phyloP scores from a whole-genome alignment of 1,140 invertebrate species.

The Planococcus citri region DNA sequence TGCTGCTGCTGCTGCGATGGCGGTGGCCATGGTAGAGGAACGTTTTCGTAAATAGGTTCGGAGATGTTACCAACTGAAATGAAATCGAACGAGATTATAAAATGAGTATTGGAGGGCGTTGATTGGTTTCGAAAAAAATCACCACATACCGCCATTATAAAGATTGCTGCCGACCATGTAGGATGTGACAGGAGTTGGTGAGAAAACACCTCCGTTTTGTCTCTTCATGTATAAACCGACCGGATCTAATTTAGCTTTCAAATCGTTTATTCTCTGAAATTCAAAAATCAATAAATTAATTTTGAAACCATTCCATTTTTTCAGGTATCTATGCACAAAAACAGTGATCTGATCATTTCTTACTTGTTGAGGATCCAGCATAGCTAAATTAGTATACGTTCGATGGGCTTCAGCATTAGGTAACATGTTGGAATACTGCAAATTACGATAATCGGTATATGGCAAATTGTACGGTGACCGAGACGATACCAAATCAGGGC shows the following conservation, averaged over 20 bases:
- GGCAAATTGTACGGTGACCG: constrained; percentile 36
- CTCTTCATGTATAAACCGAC: background rate
- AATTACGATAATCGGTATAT: background rate
- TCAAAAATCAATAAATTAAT: background rate
- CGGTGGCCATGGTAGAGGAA: constrained; percentile 40
- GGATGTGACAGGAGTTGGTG: background rate
- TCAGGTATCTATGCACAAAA: background rate
- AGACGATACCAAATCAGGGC: constrained; percentile 61
- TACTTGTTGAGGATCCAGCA: constrained; percentile 26
- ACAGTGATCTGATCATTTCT: too few species aligned
- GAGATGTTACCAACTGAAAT: constrained; percentile 35
- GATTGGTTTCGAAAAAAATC: too few species aligned
- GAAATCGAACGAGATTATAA: background rate
- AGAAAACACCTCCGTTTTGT: background rate
- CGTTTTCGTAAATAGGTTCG: constrained; percentile 68
- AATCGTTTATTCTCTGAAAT: constrained; percentile 13
- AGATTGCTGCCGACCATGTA: background rate
- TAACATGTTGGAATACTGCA: constrained; percentile 33
- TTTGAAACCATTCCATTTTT: background rate
- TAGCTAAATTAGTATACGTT: constrained; percentile 52
- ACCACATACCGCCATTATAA: background rate
- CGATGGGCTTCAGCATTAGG: constrained; percentile 43
- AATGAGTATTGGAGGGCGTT: too few species aligned
- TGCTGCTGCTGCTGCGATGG: too few species aligned
- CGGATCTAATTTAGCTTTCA: background rate